These are phyloP conservation scores for Antedon mediterranea DNA, from an alignment of 53 echinoderm and acorn worm genomes.

Conservation along the genomic window DNA sequence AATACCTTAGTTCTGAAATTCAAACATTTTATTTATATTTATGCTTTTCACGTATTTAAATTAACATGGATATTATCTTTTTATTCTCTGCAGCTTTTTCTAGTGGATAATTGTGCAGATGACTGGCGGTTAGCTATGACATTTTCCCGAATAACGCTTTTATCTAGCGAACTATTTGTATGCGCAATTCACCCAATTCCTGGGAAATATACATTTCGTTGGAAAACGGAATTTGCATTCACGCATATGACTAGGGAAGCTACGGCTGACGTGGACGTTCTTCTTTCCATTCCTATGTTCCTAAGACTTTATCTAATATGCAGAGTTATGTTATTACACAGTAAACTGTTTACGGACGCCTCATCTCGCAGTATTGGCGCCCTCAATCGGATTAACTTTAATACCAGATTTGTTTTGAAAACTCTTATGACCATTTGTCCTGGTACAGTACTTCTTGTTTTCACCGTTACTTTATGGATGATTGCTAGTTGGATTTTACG, in stretches of 20 bases:
- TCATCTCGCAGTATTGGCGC: conserved; percentile 98
- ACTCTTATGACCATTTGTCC: conserved; percentile 99
- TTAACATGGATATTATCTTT: background rate
- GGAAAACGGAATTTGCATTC: conserved; percentile 83
- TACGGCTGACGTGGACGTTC: conserved; percentile 69
- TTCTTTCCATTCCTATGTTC: conserved; percentile 99
- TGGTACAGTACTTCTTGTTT: conserved; percentile 92
- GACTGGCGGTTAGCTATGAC: conserved; percentile 99
- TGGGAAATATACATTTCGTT: conserved; percentile 64
- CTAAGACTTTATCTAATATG: conserved; percentile 93
- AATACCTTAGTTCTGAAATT: background rate
- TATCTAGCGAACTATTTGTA: conserved; percentile 63
- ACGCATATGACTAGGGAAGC: conserved; percentile 60
- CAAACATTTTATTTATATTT: background rate
- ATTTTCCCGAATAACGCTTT: conserved; percentile 66
- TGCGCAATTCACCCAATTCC: conserved; percentile 96
- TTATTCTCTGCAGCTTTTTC: conserved; percentile 50
- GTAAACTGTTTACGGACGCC: conserved; percentile 99
- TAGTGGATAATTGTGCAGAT: conserved; percentile 99
- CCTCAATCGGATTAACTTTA: conserved; percentile 95
- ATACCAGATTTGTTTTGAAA: conserved; percentile 94
- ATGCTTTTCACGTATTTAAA: background rate
- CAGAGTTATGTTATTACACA: conserved; percentile 98
- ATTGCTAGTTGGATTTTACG: conserved; percentile 98
- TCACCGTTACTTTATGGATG: conserved; percentile 98